Percentiles rank a stretch among this genome's conserved stretches.
Conservation (phyloP, 2,888 invertebrate genomes). For the Hirtodrosophila duncani region DNA sequence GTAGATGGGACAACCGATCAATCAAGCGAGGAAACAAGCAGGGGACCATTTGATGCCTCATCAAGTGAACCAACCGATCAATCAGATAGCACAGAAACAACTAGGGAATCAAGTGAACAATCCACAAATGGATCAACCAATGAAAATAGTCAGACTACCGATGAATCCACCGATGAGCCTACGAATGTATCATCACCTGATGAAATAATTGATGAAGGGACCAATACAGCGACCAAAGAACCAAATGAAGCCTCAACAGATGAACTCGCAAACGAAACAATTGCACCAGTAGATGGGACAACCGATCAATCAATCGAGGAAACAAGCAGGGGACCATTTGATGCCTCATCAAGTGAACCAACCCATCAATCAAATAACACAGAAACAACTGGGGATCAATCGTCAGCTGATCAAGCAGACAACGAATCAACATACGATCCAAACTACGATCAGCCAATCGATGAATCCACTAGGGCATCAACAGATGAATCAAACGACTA, state of each 20-base stretch:
- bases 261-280: no score
- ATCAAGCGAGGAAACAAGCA: no score
- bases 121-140: background rate
- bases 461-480: background rate
- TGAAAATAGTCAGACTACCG: background rate
- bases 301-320: no score
- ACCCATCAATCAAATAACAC: no score
- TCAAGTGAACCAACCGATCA: no score
- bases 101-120: background rate
- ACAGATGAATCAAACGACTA: background rate
- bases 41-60: no score
- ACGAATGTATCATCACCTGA: background rate
- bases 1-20: no score
- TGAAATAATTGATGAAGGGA: background rate
- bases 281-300: no score
- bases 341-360: no score
- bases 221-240: background rate
- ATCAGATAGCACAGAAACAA: background rate
- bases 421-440: background rate
- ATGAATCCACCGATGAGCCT: background rate
- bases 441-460: background rate
- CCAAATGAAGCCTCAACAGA: background rate
- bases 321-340: no score
- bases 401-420: background rate
- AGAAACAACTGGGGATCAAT: background rate